phyloP scores from a whole-genome alignment of 1,140 invertebrate species.

The Aporrectodea caliginosa region DNA sequence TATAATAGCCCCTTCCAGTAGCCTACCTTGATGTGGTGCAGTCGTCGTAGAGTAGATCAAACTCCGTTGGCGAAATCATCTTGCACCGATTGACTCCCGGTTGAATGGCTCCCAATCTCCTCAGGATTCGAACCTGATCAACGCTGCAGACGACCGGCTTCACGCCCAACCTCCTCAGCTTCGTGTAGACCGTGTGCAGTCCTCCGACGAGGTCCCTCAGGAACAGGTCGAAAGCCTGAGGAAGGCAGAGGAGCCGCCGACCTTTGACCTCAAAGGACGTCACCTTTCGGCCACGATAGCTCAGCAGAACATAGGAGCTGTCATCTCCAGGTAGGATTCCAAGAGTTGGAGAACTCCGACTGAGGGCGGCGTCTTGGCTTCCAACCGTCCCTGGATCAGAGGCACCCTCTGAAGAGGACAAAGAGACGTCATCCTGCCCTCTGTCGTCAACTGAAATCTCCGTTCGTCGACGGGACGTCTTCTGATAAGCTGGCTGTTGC shows the following conservation, averaged over 20 bases:
- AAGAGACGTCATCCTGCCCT: no score
- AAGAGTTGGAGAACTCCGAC: constrained; percentile 19
- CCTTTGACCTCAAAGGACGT: constrained; percentile 95
- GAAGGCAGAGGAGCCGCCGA: constrained; percentile 93
- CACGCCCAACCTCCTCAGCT: constrained; percentile 96
- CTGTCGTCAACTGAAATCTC: no score
- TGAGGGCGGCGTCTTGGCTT: no score
- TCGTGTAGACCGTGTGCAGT: constrained; percentile 97
- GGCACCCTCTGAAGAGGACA: no score
- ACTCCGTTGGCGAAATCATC: constrained; percentile 94
- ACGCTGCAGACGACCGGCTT: constrained; percentile 98
- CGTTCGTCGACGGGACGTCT: no score
- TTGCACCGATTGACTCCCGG: constrained; percentile 98
- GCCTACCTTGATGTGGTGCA: constrained; percentile 99
- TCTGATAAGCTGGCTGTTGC: no score
- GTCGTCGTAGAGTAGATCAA: constrained; percentile 96
- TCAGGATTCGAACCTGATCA: constrained; percentile 93
- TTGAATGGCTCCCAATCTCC: constrained; percentile 87
- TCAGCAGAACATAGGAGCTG: constrained; percentile 28
- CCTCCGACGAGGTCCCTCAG: constrained; percentile 97
- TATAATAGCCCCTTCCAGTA: no score
- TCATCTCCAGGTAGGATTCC: constrained; percentile 20
- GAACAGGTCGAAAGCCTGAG: constrained; percentile 95
- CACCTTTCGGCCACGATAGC: constrained; percentile 67
- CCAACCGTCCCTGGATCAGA: no score